phyloP scores from a whole-genome alignment of 2,113 vertebrate species.

The Microcebus tavaratra region DNA sequence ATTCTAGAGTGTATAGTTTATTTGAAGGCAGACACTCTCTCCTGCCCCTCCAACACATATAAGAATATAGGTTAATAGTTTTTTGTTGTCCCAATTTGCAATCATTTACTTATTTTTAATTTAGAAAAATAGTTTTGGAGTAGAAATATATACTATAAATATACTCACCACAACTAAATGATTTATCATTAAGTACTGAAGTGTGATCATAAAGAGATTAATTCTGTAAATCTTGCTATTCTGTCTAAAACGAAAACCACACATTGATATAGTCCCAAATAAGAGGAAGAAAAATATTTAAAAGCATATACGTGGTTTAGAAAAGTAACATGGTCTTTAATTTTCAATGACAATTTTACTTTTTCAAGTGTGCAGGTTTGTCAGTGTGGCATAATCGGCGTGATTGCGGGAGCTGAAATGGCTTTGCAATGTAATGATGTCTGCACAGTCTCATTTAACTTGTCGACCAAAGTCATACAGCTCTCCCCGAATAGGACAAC shows the following conservation, averaged over 20 bases:
- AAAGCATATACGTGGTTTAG: background rate
- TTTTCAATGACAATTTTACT: constrained; percentile 13
- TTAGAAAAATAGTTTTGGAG: constrained; percentile 27
- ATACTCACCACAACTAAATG: background rate
- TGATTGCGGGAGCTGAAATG: background rate
- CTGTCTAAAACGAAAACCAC: constrained; percentile 12
- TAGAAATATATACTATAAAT: background rate
- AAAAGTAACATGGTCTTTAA: background rate
- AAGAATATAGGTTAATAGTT: constrained; percentile 27
- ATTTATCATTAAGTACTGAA: background rate
- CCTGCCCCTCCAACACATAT: background rate
- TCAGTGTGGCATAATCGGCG: background rate
- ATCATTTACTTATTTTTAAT: constrained; percentile 33
- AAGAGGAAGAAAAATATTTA: constrained; percentile 29
- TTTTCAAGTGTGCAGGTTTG: background rate
- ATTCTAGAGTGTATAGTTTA: constrained; percentile 67
- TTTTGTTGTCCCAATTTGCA: background rate
- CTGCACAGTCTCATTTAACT: background rate
- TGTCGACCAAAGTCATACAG: background rate
- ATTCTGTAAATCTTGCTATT: constrained; percentile 13
- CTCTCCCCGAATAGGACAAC: background rate
- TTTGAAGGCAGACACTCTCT: constrained; percentile 53
- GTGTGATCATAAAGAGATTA: background rate
- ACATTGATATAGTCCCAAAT: background rate
- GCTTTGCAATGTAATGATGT: background rate